Conservation (phyloP, 2,888 invertebrate species). For the Acronicta leporina region DNA sequence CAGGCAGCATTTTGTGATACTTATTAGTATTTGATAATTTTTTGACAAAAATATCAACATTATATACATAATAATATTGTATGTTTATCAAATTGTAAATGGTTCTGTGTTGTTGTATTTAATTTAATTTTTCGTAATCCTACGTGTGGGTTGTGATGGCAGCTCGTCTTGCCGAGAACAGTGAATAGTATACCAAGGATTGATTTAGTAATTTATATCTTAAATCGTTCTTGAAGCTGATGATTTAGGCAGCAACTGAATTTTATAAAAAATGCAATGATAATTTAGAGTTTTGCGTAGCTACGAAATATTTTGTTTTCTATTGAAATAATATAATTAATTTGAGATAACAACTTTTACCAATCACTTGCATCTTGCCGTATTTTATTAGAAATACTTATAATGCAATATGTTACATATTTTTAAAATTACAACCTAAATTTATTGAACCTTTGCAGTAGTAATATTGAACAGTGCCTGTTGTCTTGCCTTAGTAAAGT, state of each 20-base stretch:
- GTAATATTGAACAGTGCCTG: constrained; percentile 63
- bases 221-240: constrained; percentile 5
- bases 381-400: constrained; percentile 13
- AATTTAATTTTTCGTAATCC: constrained; percentile 22
- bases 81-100: constrained; percentile 31
- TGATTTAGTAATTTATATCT: constrained; percentile 21
- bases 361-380: constrained; percentile 22
- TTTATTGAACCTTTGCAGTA: constrained; percentile 31
- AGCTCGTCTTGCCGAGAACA: constrained; percentile 43
- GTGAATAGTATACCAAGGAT: constrained; percentile 35
- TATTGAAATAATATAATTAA: background rate
- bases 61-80: constrained; percentile 19
- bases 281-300: background rate
- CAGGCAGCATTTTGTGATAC: constrained; percentile 73
- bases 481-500: constrained; percentile 74
- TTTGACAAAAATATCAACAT: constrained; percentile 23
- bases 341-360: background rate
- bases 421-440: constrained; percentile 2
- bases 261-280: background rate
- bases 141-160: constrained; percentile 55
- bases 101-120: constrained; percentile 26
- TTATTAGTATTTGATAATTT: constrained; percentile 46
- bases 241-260: constrained; percentile 13
- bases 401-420: background rate
- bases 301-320: background rate